These are phyloP conservation scores for Urophycis tenuis DNA, from an alignment of 2,797 vertebrate genomes.

Conservation along the genomic window DNA sequence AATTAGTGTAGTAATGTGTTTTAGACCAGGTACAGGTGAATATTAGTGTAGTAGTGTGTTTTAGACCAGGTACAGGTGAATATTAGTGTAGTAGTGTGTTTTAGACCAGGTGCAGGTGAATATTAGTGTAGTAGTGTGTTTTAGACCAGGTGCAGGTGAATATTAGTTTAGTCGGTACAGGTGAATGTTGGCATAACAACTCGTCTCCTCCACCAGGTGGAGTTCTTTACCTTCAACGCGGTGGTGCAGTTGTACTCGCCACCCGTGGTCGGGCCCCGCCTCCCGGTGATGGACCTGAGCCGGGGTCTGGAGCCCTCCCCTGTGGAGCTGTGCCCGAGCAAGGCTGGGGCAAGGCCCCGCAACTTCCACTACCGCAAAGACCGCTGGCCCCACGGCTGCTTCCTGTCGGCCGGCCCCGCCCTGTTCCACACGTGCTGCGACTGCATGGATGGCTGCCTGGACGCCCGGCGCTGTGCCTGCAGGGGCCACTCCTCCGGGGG, in stretches of 20 bases:
- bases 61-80: too few relatives aligned
- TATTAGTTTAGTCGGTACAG: not conserved
- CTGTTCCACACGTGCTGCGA: constrained; percentile 78
- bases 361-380: constrained; percentile 85
- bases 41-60: too few relatives aligned
- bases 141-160: too few relatives aligned
- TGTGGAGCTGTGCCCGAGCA: constrained; percentile 73
- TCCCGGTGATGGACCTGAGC: constrained; percentile 80
- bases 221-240: constrained; percentile 86
- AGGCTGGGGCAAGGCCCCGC: constrained; percentile 59
- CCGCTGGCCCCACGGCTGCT: constrained; percentile 84
- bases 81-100: too few relatives aligned
- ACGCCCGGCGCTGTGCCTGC: constrained; percentile 75
- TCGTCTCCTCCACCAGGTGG: constrained; percentile 48
- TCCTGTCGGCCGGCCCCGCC: constrained; percentile 64
- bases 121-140: too few relatives aligned
- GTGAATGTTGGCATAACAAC: not conserved
- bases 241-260: constrained; percentile 65
- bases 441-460: constrained; percentile 79
- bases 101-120: too few relatives aligned
- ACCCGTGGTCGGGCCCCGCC: constrained; percentile 34
- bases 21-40: too few relatives aligned
- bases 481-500: constrained; percentile 60
- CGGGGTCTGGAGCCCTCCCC: constrained; percentile 78
- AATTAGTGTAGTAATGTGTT: too few relatives aligned